phyloP scores from a whole-genome alignment of 1,140 invertebrate species.

The Varroa destructor region DNA sequence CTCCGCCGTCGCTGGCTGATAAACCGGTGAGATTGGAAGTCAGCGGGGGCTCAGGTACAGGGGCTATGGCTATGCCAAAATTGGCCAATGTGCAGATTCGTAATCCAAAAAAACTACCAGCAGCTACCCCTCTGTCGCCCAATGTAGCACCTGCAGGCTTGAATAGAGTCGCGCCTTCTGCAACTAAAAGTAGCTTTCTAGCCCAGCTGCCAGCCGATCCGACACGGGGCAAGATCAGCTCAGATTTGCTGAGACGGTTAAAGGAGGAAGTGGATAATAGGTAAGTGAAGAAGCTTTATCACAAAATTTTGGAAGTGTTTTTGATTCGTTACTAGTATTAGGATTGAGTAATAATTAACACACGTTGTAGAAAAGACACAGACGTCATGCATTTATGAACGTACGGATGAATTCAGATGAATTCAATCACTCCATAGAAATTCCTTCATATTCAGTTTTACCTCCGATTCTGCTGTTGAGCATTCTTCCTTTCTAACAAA shows the following conservation, averaged over 20 bases:
- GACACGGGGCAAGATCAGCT: slow-evolving; percentile 24
- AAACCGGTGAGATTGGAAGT: slow-evolving; percentile 10
- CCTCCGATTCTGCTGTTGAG: too few species aligned
- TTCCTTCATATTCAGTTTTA: too few species aligned
- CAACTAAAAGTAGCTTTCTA: not conserved
- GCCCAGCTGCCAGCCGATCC: not conserved
- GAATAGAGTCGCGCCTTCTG: not conserved
- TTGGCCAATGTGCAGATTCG: slow-evolving; percentile 6
- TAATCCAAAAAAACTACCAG: slow-evolving; percentile 16
- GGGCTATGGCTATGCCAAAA: not conserved
- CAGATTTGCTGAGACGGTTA: slow-evolving; percentile 15
- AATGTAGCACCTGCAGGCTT: too few species aligned
- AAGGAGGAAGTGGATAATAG: slow-evolving; percentile 26
- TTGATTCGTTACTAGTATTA: too few species aligned
- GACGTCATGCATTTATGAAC: too few species aligned
- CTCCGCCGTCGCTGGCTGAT: slow-evolving; percentile 5
- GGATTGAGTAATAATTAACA: too few species aligned
- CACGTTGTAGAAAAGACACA: too few species aligned
- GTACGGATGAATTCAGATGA: too few species aligned
- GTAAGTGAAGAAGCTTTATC: not conserved
- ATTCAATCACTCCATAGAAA: too few species aligned
- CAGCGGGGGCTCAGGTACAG: not conserved
- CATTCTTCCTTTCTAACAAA: too few species aligned
- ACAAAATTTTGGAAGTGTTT: too few species aligned
- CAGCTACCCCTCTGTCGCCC: not conserved